Percentiles rank a stretch among this genome's conserved stretches.
Conservation (phyloP, 2,113 vertebrate species). For the Holacanthus passer region DNA sequence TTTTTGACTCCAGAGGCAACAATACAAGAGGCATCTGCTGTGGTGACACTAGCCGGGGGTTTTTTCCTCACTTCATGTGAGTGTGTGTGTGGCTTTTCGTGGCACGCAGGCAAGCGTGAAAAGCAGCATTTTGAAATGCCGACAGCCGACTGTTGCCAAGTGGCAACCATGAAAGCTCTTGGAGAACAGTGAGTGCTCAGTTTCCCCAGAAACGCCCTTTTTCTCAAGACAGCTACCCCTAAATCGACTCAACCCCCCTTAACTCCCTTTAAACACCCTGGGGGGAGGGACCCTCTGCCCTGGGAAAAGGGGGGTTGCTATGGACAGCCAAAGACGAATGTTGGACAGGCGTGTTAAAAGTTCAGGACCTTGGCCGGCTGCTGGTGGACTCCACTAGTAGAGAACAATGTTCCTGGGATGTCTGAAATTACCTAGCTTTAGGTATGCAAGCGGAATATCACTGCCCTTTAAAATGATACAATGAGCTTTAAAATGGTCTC, state of each 20-base stretch:
- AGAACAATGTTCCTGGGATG: conserved; percentile 32
- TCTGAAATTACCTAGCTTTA: conserved; percentile 2
- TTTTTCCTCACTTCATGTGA: background rate
- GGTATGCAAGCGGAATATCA: conserved; percentile 6
- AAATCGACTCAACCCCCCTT: conserved; percentile 46
- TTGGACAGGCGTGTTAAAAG: conserved; percentile 75
- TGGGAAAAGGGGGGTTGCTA: conserved; percentile 82
- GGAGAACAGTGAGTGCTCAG: conserved; percentile 67
- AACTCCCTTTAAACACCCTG: conserved; percentile 58
- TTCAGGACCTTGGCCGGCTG: conserved; percentile 69
- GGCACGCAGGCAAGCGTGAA: conserved; percentile 44
- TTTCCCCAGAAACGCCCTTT: conserved; percentile 75
- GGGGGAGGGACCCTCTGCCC: conserved; percentile 60
- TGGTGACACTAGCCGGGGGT: conserved; percentile 5
- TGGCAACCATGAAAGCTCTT: conserved; percentile 71
- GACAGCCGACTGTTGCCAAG: conserved; percentile 77
- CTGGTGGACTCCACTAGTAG: conserved; percentile 42
- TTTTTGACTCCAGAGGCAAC: conserved; percentile 55
- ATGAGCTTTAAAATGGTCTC: conserved; percentile 9
- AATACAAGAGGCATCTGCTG: conserved; percentile 52
- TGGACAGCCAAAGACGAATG: conserved; percentile 73
- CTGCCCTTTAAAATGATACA: conserved; percentile 32
- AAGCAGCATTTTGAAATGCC: conserved; percentile 65
- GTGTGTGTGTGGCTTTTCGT: conserved; percentile 25
- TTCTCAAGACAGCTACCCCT: conserved; percentile 65